phyloP scores from a whole-genome alignment of 2,113 vertebrate species.

The Eulacestoma nigropectus region DNA sequence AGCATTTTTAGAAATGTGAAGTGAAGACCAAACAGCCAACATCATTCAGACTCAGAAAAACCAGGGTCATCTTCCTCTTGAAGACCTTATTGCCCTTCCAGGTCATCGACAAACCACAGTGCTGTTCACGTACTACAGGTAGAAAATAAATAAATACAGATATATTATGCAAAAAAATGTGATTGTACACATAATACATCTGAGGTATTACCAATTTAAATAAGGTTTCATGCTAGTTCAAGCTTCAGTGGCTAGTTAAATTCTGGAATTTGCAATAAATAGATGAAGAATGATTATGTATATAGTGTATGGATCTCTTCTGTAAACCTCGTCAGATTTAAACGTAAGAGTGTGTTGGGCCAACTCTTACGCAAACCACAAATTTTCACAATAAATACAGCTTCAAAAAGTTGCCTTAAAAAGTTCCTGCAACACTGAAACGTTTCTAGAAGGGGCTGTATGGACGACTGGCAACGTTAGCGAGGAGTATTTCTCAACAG shows the following conservation, averaged over 20 bases:
- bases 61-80: not conserved
- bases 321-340: conserved; percentile 56
- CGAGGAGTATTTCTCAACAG: conserved; percentile 40
- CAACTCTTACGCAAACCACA: conserved; percentile 17
- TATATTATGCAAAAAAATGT: conserved; percentile 74
- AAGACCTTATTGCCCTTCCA: conserved; percentile 64
- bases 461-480: conserved; percentile 29
- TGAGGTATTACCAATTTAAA: conserved; percentile 80
- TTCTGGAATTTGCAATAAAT: conserved; percentile 72
- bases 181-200: conserved; percentile 79
- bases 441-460: conserved; percentile 42
- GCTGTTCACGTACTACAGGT: conserved; percentile 69
- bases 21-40: not conserved
- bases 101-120: conserved; percentile 69
- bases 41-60: not conserved
- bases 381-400: conserved; percentile 67
- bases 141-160: conserved; percentile 90
- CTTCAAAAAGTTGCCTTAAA: conserved; percentile 53
- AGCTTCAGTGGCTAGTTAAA: conserved; percentile 66
- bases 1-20: not conserved
- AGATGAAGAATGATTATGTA: conserved; percentile 45
- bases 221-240: conserved; percentile 68
- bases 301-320: conserved; percentile 52
- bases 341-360: not conserved
- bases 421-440: conserved; percentile 52